These are phyloP conservation scores for Pharmacophagus antenor DNA, from an alignment of 2,888 invertebrate species.

Conservation along the genomic window DNA sequence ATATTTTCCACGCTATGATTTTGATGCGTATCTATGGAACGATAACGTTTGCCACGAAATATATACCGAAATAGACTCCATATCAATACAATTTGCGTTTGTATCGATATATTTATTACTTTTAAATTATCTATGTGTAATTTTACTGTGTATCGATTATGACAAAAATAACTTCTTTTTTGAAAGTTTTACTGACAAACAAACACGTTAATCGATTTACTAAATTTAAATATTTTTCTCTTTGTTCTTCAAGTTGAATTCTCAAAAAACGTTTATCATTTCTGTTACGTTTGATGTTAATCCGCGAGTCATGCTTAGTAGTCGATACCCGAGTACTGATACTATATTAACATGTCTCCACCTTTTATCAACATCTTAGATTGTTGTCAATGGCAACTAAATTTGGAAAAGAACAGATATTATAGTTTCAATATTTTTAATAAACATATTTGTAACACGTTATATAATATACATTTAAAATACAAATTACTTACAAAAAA, in stretches of 20 bases:
- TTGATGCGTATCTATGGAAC: constrained; percentile 70
- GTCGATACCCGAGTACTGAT: constrained; percentile 4
- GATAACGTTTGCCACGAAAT: constrained; percentile 59
- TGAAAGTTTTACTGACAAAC: not conserved
- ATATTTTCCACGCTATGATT: constrained; percentile 80
- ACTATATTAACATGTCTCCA: not conserved
- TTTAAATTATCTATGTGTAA: too few relatives aligned
- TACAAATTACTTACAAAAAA: too few relatives aligned
- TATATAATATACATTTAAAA: too few relatives aligned
- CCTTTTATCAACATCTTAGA: not conserved
- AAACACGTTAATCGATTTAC: too few relatives aligned
- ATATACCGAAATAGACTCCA: constrained; percentile 19
- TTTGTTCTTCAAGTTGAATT: not conserved
- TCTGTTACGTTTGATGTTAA: not conserved
- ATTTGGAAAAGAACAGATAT: not conserved
- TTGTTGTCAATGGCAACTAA: not conserved
- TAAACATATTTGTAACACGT: too few relatives aligned
- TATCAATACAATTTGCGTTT: constrained; percentile 1
- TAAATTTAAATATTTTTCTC: too few relatives aligned
- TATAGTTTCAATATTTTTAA: too few relatives aligned
- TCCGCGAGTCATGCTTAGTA: constrained; percentile 16
- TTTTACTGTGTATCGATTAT: too few relatives aligned
- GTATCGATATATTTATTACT: too few relatives aligned
- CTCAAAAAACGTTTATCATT: not conserved
- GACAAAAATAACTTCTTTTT: not conserved